A percentile compares a stretch with the other conserved stretches of the same genome.
Evolutionary conservation across 2,797 vertebrate species (phyloP).

Genomic region (Brachyrhaphis roseni): DNA sequence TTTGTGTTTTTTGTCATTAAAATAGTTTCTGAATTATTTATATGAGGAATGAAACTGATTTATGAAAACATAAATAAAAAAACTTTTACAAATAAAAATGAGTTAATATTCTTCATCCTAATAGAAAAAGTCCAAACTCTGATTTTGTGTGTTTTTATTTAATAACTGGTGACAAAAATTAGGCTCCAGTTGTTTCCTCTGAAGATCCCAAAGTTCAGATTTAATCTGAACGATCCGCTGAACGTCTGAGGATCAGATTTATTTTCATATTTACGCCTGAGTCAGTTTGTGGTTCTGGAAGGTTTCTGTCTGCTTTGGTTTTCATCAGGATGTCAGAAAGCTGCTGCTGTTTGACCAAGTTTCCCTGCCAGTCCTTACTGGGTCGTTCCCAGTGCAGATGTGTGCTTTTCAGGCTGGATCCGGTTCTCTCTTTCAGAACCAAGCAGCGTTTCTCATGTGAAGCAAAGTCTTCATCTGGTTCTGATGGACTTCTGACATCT

Average conservation of each 20-base stretch:
- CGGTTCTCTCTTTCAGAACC: background rate
- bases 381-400: background rate
- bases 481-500: background rate
- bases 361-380: background rate
- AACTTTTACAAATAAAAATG: too few relatives aligned
- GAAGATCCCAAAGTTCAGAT: background rate
- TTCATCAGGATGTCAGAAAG: background rate
- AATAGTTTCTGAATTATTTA: too few relatives aligned
- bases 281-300: background rate
- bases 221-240: background rate
- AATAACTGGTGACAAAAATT: background rate
- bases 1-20: too few relatives aligned
- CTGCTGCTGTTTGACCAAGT: background rate
- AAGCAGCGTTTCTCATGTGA: background rate
- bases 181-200: background rate
- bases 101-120: too few relatives aligned
- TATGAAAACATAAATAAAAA: too few relatives aligned
- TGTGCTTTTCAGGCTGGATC: background rate
- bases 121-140: background rate
- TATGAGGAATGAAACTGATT: too few relatives aligned
- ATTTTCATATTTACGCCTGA: background rate
- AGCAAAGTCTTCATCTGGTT: background rate
- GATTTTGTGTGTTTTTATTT: background rate
- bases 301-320: background rate
- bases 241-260: background rate